A percentile compares a stretch with the other conserved stretches of the same genome.
phyloP scores from a whole-genome alignment of 2,797 vertebrate genomes.

The Catostomus latipinnis region DNA sequence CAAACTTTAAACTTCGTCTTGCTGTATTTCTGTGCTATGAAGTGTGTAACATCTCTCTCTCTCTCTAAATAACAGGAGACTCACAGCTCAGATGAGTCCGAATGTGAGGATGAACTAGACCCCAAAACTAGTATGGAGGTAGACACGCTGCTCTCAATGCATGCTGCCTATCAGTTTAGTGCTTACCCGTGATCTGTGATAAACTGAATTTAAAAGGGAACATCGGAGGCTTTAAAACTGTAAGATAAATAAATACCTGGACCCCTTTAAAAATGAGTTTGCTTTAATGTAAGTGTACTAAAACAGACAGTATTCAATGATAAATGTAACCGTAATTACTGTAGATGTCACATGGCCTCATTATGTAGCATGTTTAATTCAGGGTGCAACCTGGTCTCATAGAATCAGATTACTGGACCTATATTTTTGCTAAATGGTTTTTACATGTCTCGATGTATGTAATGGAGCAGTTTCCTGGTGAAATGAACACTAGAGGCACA shows the following conservation, averaged over 20 bases:
- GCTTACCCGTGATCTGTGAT: background rate
- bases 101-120: constrained; percentile 97
- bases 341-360: too few species aligned
- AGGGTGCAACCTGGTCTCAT: too few species aligned
- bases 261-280: background rate
- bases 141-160: constrained; percentile 65
- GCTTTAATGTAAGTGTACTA: background rate
- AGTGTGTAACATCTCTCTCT: constrained; percentile 63
- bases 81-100: constrained; percentile 97
- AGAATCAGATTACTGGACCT: too few species aligned
- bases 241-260: background rate
- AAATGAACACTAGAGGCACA: too few species aligned
- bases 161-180: constrained; percentile 40
- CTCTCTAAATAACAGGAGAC: constrained; percentile 86
- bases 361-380: too few species aligned
- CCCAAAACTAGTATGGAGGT: constrained; percentile 99
- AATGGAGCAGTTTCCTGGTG: too few species aligned
- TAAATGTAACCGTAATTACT: too few species aligned
- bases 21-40: background rate
- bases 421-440: too few species aligned
- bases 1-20: background rate
- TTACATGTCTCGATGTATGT: too few species aligned
- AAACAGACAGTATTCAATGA: too few species aligned
- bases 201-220: background rate
- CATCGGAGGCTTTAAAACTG: background rate